A percentile compares a stretch with the other conserved stretches of the same genome.
Conservation (phyloP, 2,888 invertebrate species). For the Liodrosophila aerea region DNA sequence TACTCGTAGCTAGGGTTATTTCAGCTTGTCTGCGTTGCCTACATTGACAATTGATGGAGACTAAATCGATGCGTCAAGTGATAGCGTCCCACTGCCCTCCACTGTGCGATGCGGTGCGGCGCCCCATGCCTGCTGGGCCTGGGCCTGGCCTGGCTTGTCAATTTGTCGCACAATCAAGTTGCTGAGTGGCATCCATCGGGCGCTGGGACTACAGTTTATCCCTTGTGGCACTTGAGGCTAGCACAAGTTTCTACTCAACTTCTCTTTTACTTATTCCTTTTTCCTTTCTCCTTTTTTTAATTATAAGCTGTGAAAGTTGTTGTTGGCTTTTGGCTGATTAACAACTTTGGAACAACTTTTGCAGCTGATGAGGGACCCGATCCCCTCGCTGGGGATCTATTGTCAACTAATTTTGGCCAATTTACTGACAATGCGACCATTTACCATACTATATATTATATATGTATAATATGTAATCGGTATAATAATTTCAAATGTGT, state of each 20-base stretch:
- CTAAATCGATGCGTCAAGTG: slow-evolving; percentile 52
- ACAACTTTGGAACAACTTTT: slow-evolving; percentile 34
- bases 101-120: too few species aligned
- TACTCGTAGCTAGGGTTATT: neutral
- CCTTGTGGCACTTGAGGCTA: slow-evolving; percentile 23
- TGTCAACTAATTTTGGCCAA: slow-evolving; percentile 31
- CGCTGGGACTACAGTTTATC: slow-evolving; percentile 8
- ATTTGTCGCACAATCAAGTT: slow-evolving; percentile 43
- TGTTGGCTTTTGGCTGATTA: slow-evolving; percentile 49
- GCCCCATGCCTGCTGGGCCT: neutral
- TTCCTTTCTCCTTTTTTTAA: slow-evolving; percentile 14
- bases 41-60: slow-evolving; percentile 32
- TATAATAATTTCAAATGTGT: slow-evolving; percentile 27
- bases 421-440: slow-evolving; percentile 23
- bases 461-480: neutral
- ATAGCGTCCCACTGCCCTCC: neutral
- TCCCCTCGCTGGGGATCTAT: slow-evolving; percentile 1
- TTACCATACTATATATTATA: neutral
- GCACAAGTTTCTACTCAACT: slow-evolving; percentile 2
- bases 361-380: slow-evolving; percentile 9
- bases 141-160: slow-evolving; percentile 10
- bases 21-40: neutral
- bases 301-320: slow-evolving; percentile 26
- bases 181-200: slow-evolving; percentile 28
- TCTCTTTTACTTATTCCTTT: too few species aligned